Evolutionary conservation across 2,797 vertebrate genomes (phyloP).

Genomic region (Manis javanica): DNA sequence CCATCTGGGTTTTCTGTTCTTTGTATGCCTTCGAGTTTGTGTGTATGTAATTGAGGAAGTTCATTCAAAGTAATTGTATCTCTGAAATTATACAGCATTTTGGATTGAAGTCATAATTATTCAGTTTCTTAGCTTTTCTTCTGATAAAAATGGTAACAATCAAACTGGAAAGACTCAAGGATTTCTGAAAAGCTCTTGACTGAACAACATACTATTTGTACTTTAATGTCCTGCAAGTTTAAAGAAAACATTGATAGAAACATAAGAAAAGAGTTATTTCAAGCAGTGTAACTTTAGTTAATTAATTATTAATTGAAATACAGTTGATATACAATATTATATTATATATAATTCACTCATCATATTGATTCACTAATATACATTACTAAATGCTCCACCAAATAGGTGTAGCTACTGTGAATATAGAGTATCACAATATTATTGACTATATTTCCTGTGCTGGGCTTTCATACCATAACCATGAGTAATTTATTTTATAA

Average conservation of each 20-base stretch:
- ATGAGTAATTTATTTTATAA: too few species aligned
- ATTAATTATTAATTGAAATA: too few species aligned
- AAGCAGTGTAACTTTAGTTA: too few species aligned
- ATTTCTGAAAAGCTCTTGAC: background rate
- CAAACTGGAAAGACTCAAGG: background rate
- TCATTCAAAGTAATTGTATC: background rate
- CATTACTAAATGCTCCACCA: too few species aligned
- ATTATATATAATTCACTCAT: too few species aligned
- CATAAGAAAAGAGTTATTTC: background rate
- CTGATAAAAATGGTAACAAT: background rate
- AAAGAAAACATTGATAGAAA: background rate
- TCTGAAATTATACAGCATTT: slow-evolving; percentile 17
- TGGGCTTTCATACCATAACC: too few species aligned
- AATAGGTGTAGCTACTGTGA: too few species aligned
- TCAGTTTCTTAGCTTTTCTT: slow-evolving; percentile 19
- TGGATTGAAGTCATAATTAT: background rate
- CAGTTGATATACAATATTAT: too few species aligned
- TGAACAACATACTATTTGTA: background rate
- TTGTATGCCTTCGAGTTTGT: background rate
- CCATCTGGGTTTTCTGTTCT: background rate
- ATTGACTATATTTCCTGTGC: too few species aligned
- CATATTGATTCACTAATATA: too few species aligned
- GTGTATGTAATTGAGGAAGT: background rate
- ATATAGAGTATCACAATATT: too few species aligned
- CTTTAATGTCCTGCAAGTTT: background rate